Conservation (phyloP, 35 echinoderm and acorn worm genomes). For the Apostichopus japonicus region DNA sequence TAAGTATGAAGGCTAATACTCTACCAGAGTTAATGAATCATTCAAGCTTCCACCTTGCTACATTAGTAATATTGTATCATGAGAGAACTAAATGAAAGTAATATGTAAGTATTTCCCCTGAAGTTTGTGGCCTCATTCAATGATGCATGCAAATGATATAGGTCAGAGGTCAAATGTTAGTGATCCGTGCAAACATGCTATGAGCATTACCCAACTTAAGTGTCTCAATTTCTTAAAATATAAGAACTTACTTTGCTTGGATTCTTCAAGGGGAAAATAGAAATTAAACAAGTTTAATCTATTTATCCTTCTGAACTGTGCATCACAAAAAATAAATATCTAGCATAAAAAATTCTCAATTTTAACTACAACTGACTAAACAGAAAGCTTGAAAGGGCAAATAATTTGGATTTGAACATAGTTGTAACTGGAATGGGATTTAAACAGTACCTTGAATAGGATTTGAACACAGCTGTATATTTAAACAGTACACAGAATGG, state of each 20-base stretch:
- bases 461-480: too few relatives aligned
- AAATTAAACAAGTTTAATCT: slow-evolving; percentile 7
- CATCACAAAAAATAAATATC: neutral
- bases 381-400: too few relatives aligned
- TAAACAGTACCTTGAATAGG: too few relatives aligned
- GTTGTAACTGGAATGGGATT: too few relatives aligned
- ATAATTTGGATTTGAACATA: too few relatives aligned
- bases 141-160: slow-evolving; percentile 47
- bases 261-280: slow-evolving; percentile 17
- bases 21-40: too few relatives aligned
- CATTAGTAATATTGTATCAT: too few relatives aligned
- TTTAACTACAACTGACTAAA: too few relatives aligned
- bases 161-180: slow-evolving; percentile 34
- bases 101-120: slow-evolving; percentile 10
- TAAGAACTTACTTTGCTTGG: slow-evolving; percentile 40
- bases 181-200: slow-evolving; percentile 38
- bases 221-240: slow-evolving; percentile 13
- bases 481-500: too few relatives aligned
- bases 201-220: neutral
- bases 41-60: too few relatives aligned
- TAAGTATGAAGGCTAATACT: too few relatives aligned
- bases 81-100: neutral
- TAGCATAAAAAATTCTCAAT: too few relatives aligned
- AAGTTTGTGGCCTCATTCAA: neutral
- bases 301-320: neutral